phyloP scores from a whole-genome alignment of 2,888 invertebrate genomes.

The Drosophila cognata region DNA sequence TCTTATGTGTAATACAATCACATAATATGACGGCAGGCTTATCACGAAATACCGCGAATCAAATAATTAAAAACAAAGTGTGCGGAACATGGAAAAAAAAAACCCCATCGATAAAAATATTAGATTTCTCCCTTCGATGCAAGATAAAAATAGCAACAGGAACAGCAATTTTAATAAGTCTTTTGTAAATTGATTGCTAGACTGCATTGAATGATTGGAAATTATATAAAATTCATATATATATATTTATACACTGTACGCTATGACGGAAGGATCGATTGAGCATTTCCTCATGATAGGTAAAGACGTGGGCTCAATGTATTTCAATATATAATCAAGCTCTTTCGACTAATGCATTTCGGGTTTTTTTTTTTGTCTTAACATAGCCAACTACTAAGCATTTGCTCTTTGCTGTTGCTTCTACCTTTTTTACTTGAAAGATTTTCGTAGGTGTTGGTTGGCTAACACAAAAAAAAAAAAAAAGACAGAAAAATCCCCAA shows the following conservation, averaged over 20 bases:
- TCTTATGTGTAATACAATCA: conserved; percentile 42
- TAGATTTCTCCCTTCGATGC: conserved; percentile 20
- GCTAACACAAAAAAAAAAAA: background rate
- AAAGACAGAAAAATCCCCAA: conserved; percentile 28
- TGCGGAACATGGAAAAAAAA: conserved; percentile 8
- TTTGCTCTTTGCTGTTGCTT: background rate
- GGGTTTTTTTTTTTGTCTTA: background rate
- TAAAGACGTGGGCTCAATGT: background rate
- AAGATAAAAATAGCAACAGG: background rate
- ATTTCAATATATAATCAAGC: background rate
- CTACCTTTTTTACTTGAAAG: background rate
- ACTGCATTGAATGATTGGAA: background rate
- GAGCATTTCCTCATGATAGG: background rate
- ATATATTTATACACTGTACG: background rate
- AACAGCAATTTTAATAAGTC: background rate
- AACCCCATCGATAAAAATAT: conserved; percentile 31
- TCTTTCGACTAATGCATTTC: background rate
- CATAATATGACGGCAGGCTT: conserved; percentile 52
- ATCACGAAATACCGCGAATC: conserved; percentile 52
- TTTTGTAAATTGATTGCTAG: background rate
- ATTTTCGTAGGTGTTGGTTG: conserved; percentile 21
- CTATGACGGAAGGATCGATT: background rate
- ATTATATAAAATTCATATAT: background rate
- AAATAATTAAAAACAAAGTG: conserved; percentile 60
- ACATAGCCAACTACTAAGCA: background rate